Evolutionary conservation across 2,113 vertebrate species (phyloP), one percentile per base, ranked within the genome.

Genomic region (Catharus bicknelli): DNA sequence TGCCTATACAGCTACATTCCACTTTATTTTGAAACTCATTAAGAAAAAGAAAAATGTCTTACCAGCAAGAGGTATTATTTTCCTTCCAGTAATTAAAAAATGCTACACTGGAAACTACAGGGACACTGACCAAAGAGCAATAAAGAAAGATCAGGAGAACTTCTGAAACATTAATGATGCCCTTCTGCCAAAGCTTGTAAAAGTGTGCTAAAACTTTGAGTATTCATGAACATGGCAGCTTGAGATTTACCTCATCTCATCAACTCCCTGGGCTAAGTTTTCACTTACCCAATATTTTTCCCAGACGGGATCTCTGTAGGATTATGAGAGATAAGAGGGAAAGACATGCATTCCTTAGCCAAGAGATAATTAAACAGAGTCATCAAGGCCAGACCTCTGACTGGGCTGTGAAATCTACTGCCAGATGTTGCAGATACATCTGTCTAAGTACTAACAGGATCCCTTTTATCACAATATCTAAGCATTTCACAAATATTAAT

Each of bases 111-210:
- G 86, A 96, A 93, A 86, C 80, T 90, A 75, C 88, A 82, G 91
- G 88, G 62, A 95, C 63, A 55, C 59, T 92, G 92, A 92, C 96
- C 93, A 96, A 96, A 90, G 86, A 92, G 36, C 66, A 84, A 72
- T 91, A 92, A 95, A 85, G 47, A 92, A 62, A 54, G 75, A 94
- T 55, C 72, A 86, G 55, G 64, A 95, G 55, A 96, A 96, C 87
- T 97, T 96, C 91, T 97, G 87, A 97, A 97, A 96, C 94, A 78
- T 97, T 97, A 97, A 96, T 93, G 95, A 95, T 86, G 42, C 55
- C 83, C 66, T 95, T 90, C 91, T 95, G 94, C 94, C 93, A 97
- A 95, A 92, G 87, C 79, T 91, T 95, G 79, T 94, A 96, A 93
- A 96, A 94, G 91, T 76, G 84, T 88, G 75, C 89, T 96, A 93